Evolutionary conservation across 2,113 vertebrate species (phyloP).

Genomic region (Sapajus apella): DNA sequence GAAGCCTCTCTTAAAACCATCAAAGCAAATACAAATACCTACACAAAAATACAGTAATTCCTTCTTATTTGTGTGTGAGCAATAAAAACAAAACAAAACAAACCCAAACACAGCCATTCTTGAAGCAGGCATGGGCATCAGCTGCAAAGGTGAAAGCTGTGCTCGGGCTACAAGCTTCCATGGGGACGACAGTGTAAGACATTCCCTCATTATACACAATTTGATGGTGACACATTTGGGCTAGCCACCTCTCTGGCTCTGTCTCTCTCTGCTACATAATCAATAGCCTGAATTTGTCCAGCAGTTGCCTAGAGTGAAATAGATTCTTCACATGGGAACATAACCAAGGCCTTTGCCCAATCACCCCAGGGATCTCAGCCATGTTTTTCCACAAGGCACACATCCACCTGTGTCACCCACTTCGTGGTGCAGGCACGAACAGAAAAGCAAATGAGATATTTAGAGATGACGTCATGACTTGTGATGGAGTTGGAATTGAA

Average conservation of each 20-base stretch:
- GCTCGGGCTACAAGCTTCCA: neutral
- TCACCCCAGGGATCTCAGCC: neutral
- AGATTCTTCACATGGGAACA: neutral
- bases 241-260: neutral
- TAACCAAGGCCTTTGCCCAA: neutral
- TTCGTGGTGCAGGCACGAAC: too few relatives aligned
- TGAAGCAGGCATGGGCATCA: accelerated
- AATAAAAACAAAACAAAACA: too few relatives aligned
- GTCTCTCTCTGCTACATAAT: neutral
- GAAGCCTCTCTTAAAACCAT: neutral
- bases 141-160: neutral
- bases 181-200: accelerated
- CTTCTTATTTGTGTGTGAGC: too few relatives aligned
- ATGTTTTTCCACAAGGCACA: neutral
- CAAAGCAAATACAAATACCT: neutral
- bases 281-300: neutral
- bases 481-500: neutral
- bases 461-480: neutral
- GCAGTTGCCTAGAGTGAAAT: neutral
- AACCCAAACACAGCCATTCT: neutral
- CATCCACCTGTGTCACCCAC: neutral
- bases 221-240: neutral
- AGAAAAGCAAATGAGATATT: neutral
- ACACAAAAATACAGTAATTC: too few relatives aligned
- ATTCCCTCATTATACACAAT: neutral